phyloP scores from a whole-genome alignment of 2,888 invertebrate species.

The Xylocampa areola region DNA sequence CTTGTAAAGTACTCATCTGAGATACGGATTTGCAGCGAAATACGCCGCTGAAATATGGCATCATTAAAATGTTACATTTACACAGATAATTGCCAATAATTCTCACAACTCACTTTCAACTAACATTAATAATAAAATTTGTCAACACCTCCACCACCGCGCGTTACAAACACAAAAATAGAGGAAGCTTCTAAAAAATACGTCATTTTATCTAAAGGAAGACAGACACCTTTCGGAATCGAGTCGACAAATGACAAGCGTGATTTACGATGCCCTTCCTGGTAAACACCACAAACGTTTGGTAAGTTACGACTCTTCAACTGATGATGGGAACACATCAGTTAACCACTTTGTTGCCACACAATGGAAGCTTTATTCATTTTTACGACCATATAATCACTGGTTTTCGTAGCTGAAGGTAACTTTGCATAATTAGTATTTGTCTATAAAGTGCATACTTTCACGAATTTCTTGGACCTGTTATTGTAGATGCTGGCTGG shows the following conservation, averaged over 20 bases:
- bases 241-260: slow-evolving; percentile 50
- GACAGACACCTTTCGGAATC: slow-evolving; percentile 43
- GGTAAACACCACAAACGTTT: slow-evolving; percentile 41
- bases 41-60: too few species aligned
- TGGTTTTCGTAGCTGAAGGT: slow-evolving; percentile 26
- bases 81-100: not conserved
- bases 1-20: too few species aligned
- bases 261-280: slow-evolving; percentile 57
- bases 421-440: slow-evolving; percentile 40
- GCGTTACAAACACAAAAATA: slow-evolving; percentile 28
- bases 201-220: slow-evolving; percentile 36
- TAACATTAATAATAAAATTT: slow-evolving; percentile 40
- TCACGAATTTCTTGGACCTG: slow-evolving; percentile 12
- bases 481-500: not conserved
- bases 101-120: slow-evolving; percentile 30
- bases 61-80: not conserved
- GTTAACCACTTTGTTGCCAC: slow-evolving; percentile 35
- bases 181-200: slow-evolving; percentile 43
- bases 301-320: slow-evolving; percentile 43
- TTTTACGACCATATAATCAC: slow-evolving; percentile 40
- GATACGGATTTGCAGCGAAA: slow-evolving; percentile 8
- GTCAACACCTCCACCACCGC: slow-evolving; percentile 39
- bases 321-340: slow-evolving; percentile 32
- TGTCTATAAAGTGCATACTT: slow-evolving; percentile 10
- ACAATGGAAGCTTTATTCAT: slow-evolving; percentile 40